These are phyloP conservation scores for Xenus cinereus DNA, from an alignment of 2,113 vertebrate species.

Conservation along the genomic window DNA sequence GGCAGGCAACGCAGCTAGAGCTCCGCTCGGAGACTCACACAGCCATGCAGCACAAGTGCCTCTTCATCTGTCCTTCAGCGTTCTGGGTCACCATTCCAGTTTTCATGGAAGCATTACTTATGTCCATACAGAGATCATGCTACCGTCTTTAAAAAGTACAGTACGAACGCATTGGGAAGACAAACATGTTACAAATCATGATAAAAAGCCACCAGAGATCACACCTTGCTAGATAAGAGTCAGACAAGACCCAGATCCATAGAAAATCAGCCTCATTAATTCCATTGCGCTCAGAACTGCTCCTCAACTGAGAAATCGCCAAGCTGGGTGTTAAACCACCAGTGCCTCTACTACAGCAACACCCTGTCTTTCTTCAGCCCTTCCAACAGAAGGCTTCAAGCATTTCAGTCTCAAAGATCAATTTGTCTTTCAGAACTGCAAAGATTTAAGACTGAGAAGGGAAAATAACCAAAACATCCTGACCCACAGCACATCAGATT, in stretches of 20 bases:
- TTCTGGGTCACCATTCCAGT: neutral
- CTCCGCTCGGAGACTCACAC: neutral
- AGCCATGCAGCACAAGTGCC: neutral
- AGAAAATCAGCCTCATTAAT: conserved; percentile 28
- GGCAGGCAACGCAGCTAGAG: neutral
- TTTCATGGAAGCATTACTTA: neutral
- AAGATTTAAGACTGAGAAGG: neutral
- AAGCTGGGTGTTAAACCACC: neutral
- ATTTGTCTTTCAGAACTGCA: neutral
- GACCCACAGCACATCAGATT: neutral
- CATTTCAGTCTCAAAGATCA: neutral
- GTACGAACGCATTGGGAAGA: neutral
- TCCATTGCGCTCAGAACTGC: neutral
- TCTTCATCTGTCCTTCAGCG: neutral
- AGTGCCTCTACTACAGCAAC: neutral
- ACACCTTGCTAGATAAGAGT: neutral
- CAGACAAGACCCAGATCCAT: conserved; percentile 25
- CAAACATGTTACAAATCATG: neutral
- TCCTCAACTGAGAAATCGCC: neutral
- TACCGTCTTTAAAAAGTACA: neutral
- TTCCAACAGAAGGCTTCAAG: neutral
- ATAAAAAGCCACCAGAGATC: neutral
- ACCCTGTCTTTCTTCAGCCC: neutral
- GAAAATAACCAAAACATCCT: neutral
- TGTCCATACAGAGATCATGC: neutral